These are phyloP conservation scores for Oryzias dopingdopingensis DNA, from an alignment of 2,797 vertebrate genomes.

Conservation along the genomic window DNA sequence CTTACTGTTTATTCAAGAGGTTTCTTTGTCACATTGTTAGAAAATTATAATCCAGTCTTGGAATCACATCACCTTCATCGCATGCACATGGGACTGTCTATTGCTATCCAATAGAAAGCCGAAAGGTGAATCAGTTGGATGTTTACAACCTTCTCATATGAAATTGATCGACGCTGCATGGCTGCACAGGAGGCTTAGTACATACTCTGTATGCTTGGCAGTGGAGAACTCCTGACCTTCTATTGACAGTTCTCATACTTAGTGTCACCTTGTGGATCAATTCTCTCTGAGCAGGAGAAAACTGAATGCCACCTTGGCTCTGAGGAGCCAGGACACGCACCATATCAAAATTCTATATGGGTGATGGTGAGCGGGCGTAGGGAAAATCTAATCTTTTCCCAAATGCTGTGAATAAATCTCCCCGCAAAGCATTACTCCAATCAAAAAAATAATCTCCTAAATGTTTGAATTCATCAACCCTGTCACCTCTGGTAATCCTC, in stretches of 20 bases:
- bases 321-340: conserved; percentile 45
- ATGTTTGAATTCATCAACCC: conserved; percentile 79
- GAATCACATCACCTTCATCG: conserved; percentile 32
- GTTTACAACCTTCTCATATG: conserved; percentile 73
- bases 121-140: conserved; percentile 51
- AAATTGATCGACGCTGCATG: conserved; percentile 69
- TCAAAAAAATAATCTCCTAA: conserved; percentile 80
- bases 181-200: conserved; percentile 65
- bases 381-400: conserved; percentile 65
- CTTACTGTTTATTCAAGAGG: not conserved
- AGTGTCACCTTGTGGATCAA: conserved; percentile 81
- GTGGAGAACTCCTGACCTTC: conserved; percentile 70
- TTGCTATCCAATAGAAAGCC: conserved; percentile 49
- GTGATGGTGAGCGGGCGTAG: conserved; percentile 23
- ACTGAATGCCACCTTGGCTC: conserved; percentile 67
- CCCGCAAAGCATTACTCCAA: conserved; percentile 75
- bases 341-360: conserved; percentile 69
- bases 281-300: conserved; percentile 65
- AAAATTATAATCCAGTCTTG: conserved; percentile 23
- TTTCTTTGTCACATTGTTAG: conserved; percentile 32
- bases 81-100: conserved; percentile 24
- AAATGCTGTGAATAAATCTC: conserved; percentile 70
- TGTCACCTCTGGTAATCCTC: conserved; percentile 73
- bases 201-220: conserved; percentile 71
- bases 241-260: conserved; percentile 77